Conservation (phyloP, 2,797 vertebrate species). For the Austrolebias charrua region DNA sequence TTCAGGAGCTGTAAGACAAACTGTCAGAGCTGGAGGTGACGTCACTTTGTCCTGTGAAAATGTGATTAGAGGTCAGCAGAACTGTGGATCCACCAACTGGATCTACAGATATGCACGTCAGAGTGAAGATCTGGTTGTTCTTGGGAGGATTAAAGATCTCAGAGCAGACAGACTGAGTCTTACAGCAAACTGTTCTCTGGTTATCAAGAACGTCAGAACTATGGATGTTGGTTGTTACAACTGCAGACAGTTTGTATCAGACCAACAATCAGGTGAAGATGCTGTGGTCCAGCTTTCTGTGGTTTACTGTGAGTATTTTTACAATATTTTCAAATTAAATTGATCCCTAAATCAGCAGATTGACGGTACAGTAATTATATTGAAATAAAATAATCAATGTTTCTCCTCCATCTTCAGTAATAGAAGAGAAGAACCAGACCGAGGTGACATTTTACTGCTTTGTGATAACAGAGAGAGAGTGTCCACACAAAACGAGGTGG, state of each 20-base stretch:
- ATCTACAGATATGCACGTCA: accelerated
- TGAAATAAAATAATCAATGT: neutral
- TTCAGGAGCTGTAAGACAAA: neutral
- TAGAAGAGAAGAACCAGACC: neutral
- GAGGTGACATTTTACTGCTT: neutral
- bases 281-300: neutral
- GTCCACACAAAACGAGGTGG: neutral
- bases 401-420: neutral
- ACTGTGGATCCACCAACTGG: constrained; percentile 5
- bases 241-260: constrained; percentile 3
- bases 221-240: neutral
- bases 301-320: constrained; percentile 30
- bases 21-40: constrained; percentile 1
- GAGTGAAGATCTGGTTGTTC: accelerated
- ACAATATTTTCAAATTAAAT: neutral
- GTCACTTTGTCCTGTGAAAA: constrained; percentile 22
- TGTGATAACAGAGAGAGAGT: accelerated
- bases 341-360: neutral
- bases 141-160: accelerated
- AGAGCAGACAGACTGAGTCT: constrained; percentile 28
- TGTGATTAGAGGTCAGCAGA: neutral
- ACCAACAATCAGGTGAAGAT: neutral
- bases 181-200: constrained; percentile 38
- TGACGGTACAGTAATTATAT: neutral
- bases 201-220: constrained; percentile 16